Conservation (phyloP, 2,797 vertebrate genomes). For the Onychomys torridus region DNA sequence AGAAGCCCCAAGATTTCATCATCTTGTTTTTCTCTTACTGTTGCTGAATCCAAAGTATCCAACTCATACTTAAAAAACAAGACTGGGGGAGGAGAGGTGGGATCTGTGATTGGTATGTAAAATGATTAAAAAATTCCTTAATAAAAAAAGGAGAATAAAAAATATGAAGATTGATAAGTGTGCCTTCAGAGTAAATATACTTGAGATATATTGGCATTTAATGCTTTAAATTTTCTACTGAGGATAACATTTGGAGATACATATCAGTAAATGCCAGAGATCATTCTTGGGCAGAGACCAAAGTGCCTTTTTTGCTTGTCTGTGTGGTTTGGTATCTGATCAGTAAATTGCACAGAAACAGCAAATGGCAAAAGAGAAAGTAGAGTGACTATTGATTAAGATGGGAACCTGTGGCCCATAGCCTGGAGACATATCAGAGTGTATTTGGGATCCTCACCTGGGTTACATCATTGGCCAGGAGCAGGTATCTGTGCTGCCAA, state of each 20-base stretch:
- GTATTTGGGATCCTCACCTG: not conserved
- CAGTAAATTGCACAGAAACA: not conserved
- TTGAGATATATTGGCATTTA: not conserved
- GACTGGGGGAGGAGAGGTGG: not conserved
- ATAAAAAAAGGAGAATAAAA: too few species aligned
- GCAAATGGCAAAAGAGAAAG: not conserved
- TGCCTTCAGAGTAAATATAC: not conserved
- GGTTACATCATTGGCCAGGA: not conserved
- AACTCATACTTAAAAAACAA: not conserved
- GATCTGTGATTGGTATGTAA: too few species aligned
- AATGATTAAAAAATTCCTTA: too few species aligned
- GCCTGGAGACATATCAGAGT: not conserved
- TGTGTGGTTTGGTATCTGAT: not conserved
- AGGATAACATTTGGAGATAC: not conserved
- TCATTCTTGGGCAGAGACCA: not conserved
- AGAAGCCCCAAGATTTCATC: not conserved
- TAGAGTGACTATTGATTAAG: not conserved
- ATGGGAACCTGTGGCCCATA: not conserved
- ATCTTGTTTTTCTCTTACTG: not conserved
- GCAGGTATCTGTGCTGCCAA: not conserved
- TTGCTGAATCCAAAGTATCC: not conserved
- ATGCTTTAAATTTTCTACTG: constrained; percentile 30
- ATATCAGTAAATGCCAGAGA: not conserved
- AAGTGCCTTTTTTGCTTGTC: not conserved
- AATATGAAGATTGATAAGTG: constrained; percentile 6